phyloP scores from a whole-genome alignment of 2,797 vertebrate genomes.

The Sandelia bainsii region DNA sequence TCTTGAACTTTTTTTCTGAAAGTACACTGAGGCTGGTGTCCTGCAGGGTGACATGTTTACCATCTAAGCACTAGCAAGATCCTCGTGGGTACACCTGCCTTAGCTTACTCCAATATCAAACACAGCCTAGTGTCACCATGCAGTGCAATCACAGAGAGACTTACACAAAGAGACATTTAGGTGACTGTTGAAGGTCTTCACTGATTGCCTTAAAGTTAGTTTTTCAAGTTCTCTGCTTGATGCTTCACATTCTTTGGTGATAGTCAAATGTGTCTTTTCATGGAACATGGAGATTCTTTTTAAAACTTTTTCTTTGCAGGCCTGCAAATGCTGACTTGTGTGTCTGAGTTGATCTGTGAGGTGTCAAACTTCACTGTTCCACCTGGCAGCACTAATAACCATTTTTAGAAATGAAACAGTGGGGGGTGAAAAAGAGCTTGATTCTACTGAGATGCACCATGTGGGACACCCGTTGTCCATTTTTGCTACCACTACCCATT shows the following conservation, averaged over 20 bases:
- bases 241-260: not conserved
- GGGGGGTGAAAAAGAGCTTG: too few species aligned
- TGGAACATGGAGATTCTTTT: not conserved
- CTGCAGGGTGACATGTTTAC: conserved; percentile 28
- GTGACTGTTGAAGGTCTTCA: not conserved
- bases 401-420: too few species aligned
- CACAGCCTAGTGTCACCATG: not conserved
- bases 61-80: conserved; percentile 6
- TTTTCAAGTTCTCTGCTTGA: not conserved
- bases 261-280: not conserved
- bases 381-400: too few species aligned
- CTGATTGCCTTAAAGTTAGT: not conserved
- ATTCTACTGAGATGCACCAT: too few species aligned
- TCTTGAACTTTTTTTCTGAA: conserved; percentile 18
- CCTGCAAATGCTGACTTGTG: too few species aligned
- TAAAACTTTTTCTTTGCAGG: not conserved
- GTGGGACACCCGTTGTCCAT: too few species aligned
- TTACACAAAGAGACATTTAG: not conserved
- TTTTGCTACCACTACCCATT: too few species aligned
- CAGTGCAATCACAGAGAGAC: not conserved
- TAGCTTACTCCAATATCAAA: conserved; percentile 4
- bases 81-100: conserved; percentile 1
- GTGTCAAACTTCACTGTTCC: too few species aligned
- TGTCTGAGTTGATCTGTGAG: too few species aligned
- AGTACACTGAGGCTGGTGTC: conserved; percentile 6